phyloP scores from a whole-genome alignment of 53 echinoderm and acorn worm genomes.

The Pentamera pediparva region DNA sequence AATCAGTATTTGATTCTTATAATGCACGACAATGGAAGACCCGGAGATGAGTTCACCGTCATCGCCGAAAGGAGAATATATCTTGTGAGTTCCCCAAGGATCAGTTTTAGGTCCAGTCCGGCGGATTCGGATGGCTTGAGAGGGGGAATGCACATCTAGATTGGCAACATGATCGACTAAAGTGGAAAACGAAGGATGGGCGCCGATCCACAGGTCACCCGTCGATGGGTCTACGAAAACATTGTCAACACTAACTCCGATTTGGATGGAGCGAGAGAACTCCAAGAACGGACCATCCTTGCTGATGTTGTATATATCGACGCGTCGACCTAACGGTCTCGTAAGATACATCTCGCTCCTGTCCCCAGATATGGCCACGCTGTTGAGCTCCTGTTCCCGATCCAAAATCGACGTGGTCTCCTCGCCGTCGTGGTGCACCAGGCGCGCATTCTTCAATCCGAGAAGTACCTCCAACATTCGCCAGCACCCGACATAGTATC shows the following conservation, averaged over 20 bases:
- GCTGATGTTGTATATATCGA: not conserved
- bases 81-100: not conserved
- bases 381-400: not conserved
- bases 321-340: not conserved
- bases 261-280: constrained; percentile 1
- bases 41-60: constrained; percentile 12
- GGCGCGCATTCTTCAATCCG: constrained; percentile 25
- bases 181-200: constrained; percentile 32
- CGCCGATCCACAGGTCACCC: constrained; percentile 61
- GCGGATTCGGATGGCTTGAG: constrained; percentile 39
- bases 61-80: constrained; percentile 15
- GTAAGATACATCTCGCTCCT: not conserved
- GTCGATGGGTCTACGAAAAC: constrained; percentile 40
- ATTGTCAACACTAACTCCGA: constrained; percentile 39
- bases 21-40: not conserved
- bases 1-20: not conserved
- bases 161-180: constrained; percentile 34
- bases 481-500: not conserved
- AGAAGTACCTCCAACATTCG: constrained; percentile 38
- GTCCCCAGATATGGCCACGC: not conserved
- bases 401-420: not conserved
- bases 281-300: not conserved
- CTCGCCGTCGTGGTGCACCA: constrained; percentile 53
- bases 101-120: constrained; percentile 5
- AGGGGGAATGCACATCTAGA: constrained; percentile 24